Percentiles rank a stretch among this genome's conserved stretches.
phyloP scores from a whole-genome alignment of 2,113 vertebrate genomes.

The Eurypyga helias region DNA sequence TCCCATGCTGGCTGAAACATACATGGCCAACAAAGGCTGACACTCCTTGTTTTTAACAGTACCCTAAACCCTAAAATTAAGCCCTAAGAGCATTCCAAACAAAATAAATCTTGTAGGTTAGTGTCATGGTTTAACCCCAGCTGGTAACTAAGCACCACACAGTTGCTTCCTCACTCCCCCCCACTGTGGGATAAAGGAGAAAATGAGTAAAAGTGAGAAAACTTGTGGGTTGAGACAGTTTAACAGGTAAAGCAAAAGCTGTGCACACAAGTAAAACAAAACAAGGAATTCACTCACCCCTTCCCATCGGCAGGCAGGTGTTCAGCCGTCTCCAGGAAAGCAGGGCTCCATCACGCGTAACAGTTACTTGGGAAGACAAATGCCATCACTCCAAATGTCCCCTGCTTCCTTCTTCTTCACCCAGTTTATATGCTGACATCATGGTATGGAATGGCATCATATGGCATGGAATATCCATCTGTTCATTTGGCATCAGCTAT shows the following conservation, averaged over 20 bases:
- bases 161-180: fast-evolving
- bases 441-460: no score
- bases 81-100: neutral
- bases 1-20: neutral
- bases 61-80: neutral
- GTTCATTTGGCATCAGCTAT: neutral
- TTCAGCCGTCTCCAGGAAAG: neutral
- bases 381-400: fast-evolving
- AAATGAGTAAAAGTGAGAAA: neutral
- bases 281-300: neutral
- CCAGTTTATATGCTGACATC: neutral
- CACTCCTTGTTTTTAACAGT: neutral
- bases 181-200: neutral
- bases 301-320: neutral
- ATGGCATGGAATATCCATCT: fast-evolving
- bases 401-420: neutral
- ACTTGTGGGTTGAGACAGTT: neutral
- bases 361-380: neutral
- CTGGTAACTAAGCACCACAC: no score
- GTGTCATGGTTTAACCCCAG: neutral
- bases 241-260: neutral
- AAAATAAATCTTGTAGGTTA: neutral
- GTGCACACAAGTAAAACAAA: fast-evolving
- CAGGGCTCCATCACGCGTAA: fast-evolving
- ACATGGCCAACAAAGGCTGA: neutral